phyloP scores from a whole-genome alignment of 2,888 invertebrate genomes.

The Cheiracanthium punctorium region DNA sequence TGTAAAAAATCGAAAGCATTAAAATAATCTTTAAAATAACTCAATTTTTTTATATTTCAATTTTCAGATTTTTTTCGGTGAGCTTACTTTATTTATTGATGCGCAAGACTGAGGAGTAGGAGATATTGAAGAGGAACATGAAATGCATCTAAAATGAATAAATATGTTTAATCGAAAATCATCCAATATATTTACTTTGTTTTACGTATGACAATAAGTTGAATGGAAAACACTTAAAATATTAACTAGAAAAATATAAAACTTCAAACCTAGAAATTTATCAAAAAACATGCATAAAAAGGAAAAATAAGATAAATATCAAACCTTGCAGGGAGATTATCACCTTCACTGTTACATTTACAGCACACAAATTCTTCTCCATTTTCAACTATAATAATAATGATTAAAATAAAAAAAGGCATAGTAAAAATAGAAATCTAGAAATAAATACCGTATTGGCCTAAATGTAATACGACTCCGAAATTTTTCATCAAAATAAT shows the following conservation, averaged over 20 bases:
- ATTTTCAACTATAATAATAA: slow-evolving; percentile 27
- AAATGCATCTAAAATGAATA: slow-evolving; percentile 5
- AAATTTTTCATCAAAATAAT: too few species aligned
- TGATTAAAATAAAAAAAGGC: too few species aligned
- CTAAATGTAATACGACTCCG: too few species aligned
- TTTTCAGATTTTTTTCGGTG: background rate
- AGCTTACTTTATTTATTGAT: background rate
- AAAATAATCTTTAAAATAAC: background rate
- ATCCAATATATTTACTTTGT: too few species aligned
- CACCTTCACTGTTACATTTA: background rate
- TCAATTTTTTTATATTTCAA: background rate
- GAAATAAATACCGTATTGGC: too few species aligned
- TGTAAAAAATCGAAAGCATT: background rate
- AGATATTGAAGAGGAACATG: background rate
- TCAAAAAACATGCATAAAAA: background rate
- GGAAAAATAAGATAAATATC: background rate
- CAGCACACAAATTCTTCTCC: slow-evolving; percentile 32
- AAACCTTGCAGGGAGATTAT: slow-evolving; percentile 9
- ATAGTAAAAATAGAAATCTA: too few species aligned
- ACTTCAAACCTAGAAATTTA: background rate
- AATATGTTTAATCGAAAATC: background rate
- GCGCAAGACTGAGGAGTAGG: background rate
- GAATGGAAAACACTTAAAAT: too few species aligned
- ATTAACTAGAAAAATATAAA: background rate
- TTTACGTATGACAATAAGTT: too few species aligned